Conservation (phyloP, 2,888 invertebrate genomes). For the Balanococcus diminutus region DNA sequence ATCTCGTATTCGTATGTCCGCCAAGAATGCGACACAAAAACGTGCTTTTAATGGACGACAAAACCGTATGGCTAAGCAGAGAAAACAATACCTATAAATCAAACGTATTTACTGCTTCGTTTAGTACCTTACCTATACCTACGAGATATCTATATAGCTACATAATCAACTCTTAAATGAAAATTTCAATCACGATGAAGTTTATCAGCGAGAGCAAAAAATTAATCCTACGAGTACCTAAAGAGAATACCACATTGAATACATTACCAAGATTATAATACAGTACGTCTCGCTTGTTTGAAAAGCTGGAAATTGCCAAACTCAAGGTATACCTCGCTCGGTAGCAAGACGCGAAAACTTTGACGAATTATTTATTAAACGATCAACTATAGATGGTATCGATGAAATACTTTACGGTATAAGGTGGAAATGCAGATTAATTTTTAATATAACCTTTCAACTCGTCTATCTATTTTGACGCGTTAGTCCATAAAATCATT, state of each 20-base stretch:
- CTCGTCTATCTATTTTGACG: slow-evolving; percentile 35
- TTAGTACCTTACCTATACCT: background rate
- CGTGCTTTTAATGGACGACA: slow-evolving; percentile 31
- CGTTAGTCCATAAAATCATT: slow-evolving; percentile 16
- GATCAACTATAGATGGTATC: background rate
- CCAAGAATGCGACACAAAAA: background rate
- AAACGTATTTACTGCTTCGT: background rate
- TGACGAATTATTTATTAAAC: slow-evolving; percentile 19
- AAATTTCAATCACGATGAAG: slow-evolving; percentile 1
- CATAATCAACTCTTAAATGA: background rate
- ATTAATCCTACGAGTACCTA: background rate
- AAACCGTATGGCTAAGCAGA: background rate
- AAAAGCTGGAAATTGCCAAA: background rate
- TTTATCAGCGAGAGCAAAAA: background rate
- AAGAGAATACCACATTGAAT: background rate
- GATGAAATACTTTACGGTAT: background rate
- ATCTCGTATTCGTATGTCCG: background rate
- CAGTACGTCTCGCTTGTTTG: background rate
- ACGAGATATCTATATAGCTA: background rate
- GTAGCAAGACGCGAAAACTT: background rate
- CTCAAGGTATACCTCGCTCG: background rate
- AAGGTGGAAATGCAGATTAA: slow-evolving; percentile 1
- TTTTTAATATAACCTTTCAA: slow-evolving; percentile 41
- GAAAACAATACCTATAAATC: background rate
- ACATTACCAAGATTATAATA: background rate